A percentile compares a stretch with the other conserved stretches of the same genome.
phyloP scores from a whole-genome alignment of 2,113 vertebrate species.

The Prinia subflava region DNA sequence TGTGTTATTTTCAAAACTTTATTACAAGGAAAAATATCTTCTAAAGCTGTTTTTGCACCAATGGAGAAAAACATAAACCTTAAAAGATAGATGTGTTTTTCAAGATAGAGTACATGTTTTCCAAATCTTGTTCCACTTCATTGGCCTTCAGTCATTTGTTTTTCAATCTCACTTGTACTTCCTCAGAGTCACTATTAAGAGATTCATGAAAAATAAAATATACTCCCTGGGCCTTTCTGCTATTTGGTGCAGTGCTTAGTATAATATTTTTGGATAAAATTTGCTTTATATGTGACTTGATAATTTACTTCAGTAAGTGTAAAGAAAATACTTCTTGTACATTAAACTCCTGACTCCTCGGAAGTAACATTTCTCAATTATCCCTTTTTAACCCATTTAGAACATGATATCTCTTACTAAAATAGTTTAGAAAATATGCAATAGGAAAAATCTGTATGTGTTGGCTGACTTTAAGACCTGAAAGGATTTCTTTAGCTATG shows the following conservation, averaged over 20 bases:
- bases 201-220: not conserved
- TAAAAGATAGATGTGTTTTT: not conserved
- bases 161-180: not conserved
- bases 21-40: not conserved
- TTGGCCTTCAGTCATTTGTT: not conserved
- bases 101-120: not conserved
- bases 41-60: not conserved
- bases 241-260: not conserved
- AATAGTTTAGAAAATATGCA: not conserved
- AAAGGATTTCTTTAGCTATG: not conserved
- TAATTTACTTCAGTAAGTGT: not conserved
- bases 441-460: not conserved
- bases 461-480: not conserved
- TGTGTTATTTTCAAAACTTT: not conserved
- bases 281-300: not conserved
- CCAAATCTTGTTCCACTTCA: not conserved
- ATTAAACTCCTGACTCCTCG: not conserved
- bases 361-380: not conserved
- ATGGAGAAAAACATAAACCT: not conserved
- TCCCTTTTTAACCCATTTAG: not conserved
- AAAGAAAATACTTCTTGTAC: not conserved
- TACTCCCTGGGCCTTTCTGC: rapidly evolving
- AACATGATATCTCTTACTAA: not conserved
- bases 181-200: not conserved
- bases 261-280: not conserved